Evolutionary conservation across 1,140 invertebrate genomes (phyloP), one percentile per base, ranked within the genome.

Genomic region (Mya arenaria): DNA sequence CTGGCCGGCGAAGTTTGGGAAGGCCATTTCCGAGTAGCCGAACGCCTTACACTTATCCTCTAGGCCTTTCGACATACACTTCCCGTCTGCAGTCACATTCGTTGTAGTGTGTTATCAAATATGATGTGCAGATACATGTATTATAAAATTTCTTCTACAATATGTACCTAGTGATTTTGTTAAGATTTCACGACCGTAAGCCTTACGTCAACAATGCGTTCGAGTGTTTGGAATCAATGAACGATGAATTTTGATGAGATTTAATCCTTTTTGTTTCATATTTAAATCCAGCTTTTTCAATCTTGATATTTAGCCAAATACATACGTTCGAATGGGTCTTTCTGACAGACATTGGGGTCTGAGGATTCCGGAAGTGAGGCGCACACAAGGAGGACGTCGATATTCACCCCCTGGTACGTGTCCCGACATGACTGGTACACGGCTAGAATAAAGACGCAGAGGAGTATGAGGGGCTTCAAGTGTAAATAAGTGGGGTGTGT

Each of bases 311-410:
- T n/a, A n/a, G n/a, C n/a, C n/a, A 15, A 66, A n/a, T 30, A 82
- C 86, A 65, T 68, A 90, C 89, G 85, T 85, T 72, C 77, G 37
- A 85, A 89, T n/a, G 89, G 89, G 52, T 86, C 87, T 23, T 55
- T 69, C 73, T 68, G 44, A 71, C 90, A 91, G 17, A 89, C 73
- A 34, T 32, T 55, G 0, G 87, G 74, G 52, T 89, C 86, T 1
- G 55, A 52, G 10, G 89, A 88, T 17, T 88, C 87, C 5, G 89
- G 89, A 19, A 91, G 55, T 28, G 23, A 79, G 41, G 72, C 72
- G 77, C 90, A 91, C 63, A 86, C 60, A 4, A 89, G 32, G 17
- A 79, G 19, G 19, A 6, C 6, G 32, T 44, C 28, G 25, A 68
- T 30, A 48, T 75, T 36, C 1, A 37, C n/a, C 48, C 30, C 3